Evolutionary conservation across 2,113 vertebrate species (phyloP), one percentile per base, ranked within the genome.

Genomic region (Phrynosoma blainvillii): DNA sequence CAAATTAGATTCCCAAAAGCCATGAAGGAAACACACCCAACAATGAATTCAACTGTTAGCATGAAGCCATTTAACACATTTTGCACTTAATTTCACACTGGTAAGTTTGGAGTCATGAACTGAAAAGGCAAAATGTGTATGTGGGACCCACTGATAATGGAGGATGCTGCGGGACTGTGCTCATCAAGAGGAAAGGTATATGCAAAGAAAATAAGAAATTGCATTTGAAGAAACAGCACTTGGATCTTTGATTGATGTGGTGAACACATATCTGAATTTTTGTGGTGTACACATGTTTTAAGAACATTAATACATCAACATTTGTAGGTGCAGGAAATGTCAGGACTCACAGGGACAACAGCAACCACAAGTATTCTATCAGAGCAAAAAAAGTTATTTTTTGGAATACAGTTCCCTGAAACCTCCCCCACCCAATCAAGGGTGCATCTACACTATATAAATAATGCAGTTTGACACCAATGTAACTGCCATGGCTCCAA

Each of bases 1-100:
- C 71, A 77, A 82, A 78, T 78, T 54, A 77, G 18, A 52, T 76
- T 76, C 32, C 86, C 32, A 82, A 78, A 56, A 77, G 87, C 59
- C 54, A 70, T 5, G 74, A 88, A 83, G 73, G 73, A 83, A 30
- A 76, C 23, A 68, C 73, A 62, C 30, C 40, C 86, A 54, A 65
- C 47, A 66, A 59, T 4, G 36, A 77, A 78, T 42, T 77, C 54
- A 75, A 21, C n/a, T 68, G 75, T 73, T 25, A 62, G 79, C 79
- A 47, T 47, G 80, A 54, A 36, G 54, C 47, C 59, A 30, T 56
- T 84, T 73, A 81, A 87, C 59, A 62, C 25, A 81, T 74, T 75
- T 68, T 70, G 87, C 73, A 54, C 79, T 87, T 81, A 81, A 87
- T 87, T 81, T 87, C 52, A 73, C 66, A 81, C 81, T 83, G 14